Conservation (phyloP, 2,113 vertebrate species). For the Chauna torquata region DNA sequence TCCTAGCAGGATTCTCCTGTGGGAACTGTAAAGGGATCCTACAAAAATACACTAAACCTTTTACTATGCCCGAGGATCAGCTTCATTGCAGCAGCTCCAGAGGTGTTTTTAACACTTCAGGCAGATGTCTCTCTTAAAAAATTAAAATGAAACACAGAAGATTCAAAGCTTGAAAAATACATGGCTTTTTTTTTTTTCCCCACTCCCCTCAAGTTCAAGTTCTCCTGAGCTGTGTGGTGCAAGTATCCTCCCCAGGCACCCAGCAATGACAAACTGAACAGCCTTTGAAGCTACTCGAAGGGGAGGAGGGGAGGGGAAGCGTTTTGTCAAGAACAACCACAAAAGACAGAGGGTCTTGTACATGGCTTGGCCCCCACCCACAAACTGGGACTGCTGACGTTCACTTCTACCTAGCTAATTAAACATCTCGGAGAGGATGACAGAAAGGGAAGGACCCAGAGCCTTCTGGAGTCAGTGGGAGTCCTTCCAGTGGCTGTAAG, state of each 20-base stretch:
- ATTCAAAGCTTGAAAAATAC: background rate
- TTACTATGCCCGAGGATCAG: background rate
- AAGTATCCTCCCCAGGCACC: background rate
- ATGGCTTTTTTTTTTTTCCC: fast-evolving
- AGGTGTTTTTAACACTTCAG: slow-evolving; percentile 31
- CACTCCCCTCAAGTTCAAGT: background rate
- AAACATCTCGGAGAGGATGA: background rate
- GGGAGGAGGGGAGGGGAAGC: background rate
- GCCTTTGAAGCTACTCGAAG: background rate
- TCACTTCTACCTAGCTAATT: background rate
- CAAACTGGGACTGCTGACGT: background rate
- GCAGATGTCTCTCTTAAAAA: background rate
- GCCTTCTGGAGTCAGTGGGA: background rate
- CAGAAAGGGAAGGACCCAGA: background rate
- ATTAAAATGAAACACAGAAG: background rate
- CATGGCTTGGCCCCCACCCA: fast-evolving
- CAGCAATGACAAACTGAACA: background rate
- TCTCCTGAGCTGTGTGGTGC: background rate
- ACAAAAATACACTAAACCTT: slow-evolving; percentile 34
- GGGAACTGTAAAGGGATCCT: slow-evolving; percentile 30
- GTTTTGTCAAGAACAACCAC: background rate
- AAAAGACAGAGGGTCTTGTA: background rate
- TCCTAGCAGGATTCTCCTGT: background rate
- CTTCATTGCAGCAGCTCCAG: slow-evolving; percentile 9
- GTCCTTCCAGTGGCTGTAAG: background rate